A percentile compares a stretch with the other conserved stretches of the same genome.
phyloP scores from a whole-genome alignment of 2,888 invertebrate species.

The Amaurobius ferox region DNA sequence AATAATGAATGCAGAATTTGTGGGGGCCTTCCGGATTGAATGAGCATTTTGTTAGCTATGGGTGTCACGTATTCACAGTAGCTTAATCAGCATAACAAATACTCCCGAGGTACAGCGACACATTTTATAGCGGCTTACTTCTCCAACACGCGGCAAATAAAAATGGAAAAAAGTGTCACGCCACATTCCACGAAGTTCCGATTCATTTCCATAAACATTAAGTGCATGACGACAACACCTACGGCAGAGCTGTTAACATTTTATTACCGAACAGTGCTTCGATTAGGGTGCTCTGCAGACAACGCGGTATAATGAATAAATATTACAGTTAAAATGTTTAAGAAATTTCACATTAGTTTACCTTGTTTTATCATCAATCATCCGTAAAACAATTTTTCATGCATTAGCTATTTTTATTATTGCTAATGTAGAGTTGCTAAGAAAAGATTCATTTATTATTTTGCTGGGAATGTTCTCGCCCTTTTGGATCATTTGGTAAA shows the following conservation, averaged over 20 bases:
- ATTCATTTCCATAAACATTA: slow-evolving; percentile 69
- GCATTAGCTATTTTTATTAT: no score
- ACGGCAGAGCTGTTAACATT: slow-evolving; percentile 56
- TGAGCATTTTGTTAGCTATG: slow-evolving; percentile 64
- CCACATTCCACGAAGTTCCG: slow-evolving; percentile 61
- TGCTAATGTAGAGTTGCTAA: no score
- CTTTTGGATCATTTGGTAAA: no score
- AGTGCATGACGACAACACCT: slow-evolving; percentile 63
- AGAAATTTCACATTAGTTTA: background rate
- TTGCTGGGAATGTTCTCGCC: no score
- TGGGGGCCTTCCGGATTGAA: slow-evolving; percentile 61
- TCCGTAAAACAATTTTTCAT: no score
- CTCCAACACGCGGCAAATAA: slow-evolving; percentile 25
- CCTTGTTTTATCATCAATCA: background rate
- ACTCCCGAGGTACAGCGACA: slow-evolving; percentile 43
- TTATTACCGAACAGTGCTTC: slow-evolving; percentile 24
- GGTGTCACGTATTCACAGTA: slow-evolving; percentile 65
- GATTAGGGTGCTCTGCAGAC: background rate
- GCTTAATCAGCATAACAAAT: slow-evolving; percentile 71
- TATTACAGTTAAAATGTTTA: background rate
- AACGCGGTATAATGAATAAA: no score
- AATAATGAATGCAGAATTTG: slow-evolving; percentile 67
- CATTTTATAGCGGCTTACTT: slow-evolving; percentile 62
- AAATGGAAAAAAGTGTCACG: slow-evolving; percentile 47
- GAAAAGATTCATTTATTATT: no score